Evolutionary conservation across 2,113 vertebrate genomes (phyloP).

Genomic region (Cromileptes altivelis): DNA sequence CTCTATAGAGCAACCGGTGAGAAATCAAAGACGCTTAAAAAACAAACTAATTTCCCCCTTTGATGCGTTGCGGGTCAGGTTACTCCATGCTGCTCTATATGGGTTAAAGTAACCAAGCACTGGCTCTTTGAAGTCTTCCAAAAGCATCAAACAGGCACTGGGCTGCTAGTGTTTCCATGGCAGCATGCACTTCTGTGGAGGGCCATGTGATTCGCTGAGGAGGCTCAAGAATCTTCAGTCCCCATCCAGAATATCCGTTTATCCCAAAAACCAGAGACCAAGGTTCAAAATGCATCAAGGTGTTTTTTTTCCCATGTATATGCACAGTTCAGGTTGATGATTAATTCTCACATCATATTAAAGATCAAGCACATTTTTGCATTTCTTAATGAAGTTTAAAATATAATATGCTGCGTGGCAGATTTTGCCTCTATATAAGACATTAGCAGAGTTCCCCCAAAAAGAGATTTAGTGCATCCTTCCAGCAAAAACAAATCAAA

Average conservation of each 20-base stretch:
- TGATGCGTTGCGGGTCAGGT: slow-evolving; percentile 57
- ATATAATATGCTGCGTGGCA: background rate
- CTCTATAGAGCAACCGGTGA: slow-evolving; percentile 14
- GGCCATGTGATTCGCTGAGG: slow-evolving; percentile 7
- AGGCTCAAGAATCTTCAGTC: slow-evolving; percentile 22
- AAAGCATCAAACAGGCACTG: slow-evolving; percentile 52
- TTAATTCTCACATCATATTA: background rate
- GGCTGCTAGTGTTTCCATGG: slow-evolving; percentile 64
- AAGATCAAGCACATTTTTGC: background rate
- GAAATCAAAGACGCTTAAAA: slow-evolving; percentile 52
- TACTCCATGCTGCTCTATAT: slow-evolving; percentile 54
- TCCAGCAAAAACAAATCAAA: too few species aligned
- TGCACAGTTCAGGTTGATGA: background rate
- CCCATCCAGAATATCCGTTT: slow-evolving; percentile 27
- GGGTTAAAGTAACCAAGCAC: slow-evolving; percentile 55
- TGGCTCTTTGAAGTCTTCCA: slow-evolving; percentile 66
- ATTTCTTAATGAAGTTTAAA: background rate
- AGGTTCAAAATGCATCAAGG: background rate
- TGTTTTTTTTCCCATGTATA: background rate
- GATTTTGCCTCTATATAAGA: background rate
- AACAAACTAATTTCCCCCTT: slow-evolving; percentile 53
- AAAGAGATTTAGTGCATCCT: background rate
- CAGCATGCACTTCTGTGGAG: slow-evolving; percentile 44
- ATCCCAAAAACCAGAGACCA: slow-evolving; percentile 13
- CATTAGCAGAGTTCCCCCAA: background rate